Evolutionary conservation across 2,888 invertebrate species (phyloP).

Genomic region (Drosophila hawaiiensis): DNA sequence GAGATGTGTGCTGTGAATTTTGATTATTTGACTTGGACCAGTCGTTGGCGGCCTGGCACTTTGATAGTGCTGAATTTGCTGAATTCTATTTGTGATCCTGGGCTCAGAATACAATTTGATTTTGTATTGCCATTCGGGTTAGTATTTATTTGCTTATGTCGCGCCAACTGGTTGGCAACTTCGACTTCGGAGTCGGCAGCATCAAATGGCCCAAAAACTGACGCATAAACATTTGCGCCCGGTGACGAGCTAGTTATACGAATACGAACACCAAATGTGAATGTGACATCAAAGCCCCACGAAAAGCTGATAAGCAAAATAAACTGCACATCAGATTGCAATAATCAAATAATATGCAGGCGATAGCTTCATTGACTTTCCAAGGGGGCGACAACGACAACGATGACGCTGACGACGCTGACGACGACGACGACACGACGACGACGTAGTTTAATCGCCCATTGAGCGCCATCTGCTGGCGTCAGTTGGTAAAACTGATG

Average conservation of each 20-base stretch:
- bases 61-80: constrained; percentile 74
- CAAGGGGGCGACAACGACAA: background rate
- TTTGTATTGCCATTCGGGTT: constrained; percentile 31
- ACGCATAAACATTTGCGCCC: constrained; percentile 61
- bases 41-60: constrained; percentile 60
- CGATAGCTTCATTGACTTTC: constrained; percentile 50
- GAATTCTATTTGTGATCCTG: constrained; percentile 23
- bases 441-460: constrained; percentile 39
- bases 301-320: constrained; percentile 60
- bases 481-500: constrained; percentile 36
- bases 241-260: constrained; percentile 33
- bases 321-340: constrained; percentile 57
- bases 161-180: constrained; percentile 70
- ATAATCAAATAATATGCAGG: constrained; percentile 41
- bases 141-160: constrained; percentile 76
- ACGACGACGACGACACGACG: background rate
- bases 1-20: constrained; percentile 19
- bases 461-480: constrained; percentile 75
- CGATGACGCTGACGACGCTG: background rate
- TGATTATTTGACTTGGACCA: constrained; percentile 69
- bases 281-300: constrained; percentile 70
- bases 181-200: constrained; percentile 56
- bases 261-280: constrained; percentile 27
- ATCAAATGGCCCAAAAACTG: constrained; percentile 69
- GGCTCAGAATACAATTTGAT: constrained; percentile 11